Evolutionary conservation across 2,113 vertebrate species (phyloP), one percentile per base, ranked within the genome.

Genomic region (Suricata suricatta): DNA sequence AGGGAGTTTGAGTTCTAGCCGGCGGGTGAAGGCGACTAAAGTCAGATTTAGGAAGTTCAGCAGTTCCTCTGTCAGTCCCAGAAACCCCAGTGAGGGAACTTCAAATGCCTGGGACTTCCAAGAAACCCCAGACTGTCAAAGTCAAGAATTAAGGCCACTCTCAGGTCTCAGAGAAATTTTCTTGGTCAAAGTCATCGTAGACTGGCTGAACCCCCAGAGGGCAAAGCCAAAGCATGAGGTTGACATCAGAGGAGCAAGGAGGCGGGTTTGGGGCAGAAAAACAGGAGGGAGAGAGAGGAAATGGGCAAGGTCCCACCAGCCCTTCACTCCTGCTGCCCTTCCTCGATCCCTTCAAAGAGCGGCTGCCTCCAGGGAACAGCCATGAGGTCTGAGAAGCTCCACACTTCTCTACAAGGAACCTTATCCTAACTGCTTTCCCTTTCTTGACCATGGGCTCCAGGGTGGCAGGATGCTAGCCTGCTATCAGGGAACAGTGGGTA

Each of bases 1-100:
- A 50, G 71, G 86, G 95, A 96, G 68, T 92, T 90, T 88, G 60
- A 94, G 13, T 96, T 95, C 92, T 95, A 97, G 82, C 44, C 2
- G 25, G 68, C 66, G 72, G 90, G n/a, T 69, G 31, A 68, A 80
- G 19, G 54, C 38, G 54, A 97, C 68, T 66, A 21, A 41, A 96
- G 66, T 88, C 76, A 90, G 93, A 97, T 92, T 91, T 98, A 86
- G 93, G 90, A 97, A 92, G 93, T 96, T 95, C 52, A 79, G 57
- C 27, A 93, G 86, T 96, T 97, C 87, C 87, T 63, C 96, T 93
- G 96, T 96, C n/a, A 68, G 95, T 35, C 76, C 82, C 69, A 95
- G 95, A 95, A 98, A 96, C 52, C 88, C 96, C 86, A 97, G 96
- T 90, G 97, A 97, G 97, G 96, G 97, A 98, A 97, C 97, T 98